phyloP scores from a whole-genome alignment of 2,797 vertebrate species.

The Sebastes vulpes region DNA sequence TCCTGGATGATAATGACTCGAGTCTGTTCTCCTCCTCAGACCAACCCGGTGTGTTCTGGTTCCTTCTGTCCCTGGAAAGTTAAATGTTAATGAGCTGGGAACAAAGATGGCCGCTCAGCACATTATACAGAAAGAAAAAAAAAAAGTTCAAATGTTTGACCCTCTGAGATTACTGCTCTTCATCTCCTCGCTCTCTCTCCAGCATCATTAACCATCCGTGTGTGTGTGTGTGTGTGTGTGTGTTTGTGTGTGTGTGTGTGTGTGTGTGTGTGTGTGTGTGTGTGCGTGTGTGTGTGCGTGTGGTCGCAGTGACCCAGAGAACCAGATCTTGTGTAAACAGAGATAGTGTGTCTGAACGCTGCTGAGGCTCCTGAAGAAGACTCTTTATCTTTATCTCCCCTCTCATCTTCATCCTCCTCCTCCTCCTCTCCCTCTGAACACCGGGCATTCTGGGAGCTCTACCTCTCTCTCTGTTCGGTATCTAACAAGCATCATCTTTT shows the following conservation, averaged over 20 bases:
- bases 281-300: constrained; percentile 13
- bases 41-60: background rate
- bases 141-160: constrained; percentile 15
- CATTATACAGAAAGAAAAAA: background rate
- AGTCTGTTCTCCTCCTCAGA: background rate
- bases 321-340: constrained; percentile 11
- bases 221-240: background rate
- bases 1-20: background rate
- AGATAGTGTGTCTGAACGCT: constrained; percentile 15
- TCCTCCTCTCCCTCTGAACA: background rate
- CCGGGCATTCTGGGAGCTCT: background rate
- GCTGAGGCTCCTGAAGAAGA: background rate
- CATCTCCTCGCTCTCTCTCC: background rate
- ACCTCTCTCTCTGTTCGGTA: background rate
- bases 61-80: background rate
- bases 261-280: background rate
- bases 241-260: background rate
- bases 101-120: background rate
- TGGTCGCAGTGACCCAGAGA: constrained; percentile 10
- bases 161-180: background rate
- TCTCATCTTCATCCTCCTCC: constrained; percentile 8
- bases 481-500: background rate
- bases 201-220: background rate
- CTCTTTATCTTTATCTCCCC: constrained; percentile 21
- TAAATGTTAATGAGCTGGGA: background rate